Percentiles rank a stretch among this genome's conserved stretches.
These are phyloP conservation scores for Myiagra hebetior DNA, from an alignment of 2,113 vertebrate genomes.

Conservation along the genomic window DNA sequence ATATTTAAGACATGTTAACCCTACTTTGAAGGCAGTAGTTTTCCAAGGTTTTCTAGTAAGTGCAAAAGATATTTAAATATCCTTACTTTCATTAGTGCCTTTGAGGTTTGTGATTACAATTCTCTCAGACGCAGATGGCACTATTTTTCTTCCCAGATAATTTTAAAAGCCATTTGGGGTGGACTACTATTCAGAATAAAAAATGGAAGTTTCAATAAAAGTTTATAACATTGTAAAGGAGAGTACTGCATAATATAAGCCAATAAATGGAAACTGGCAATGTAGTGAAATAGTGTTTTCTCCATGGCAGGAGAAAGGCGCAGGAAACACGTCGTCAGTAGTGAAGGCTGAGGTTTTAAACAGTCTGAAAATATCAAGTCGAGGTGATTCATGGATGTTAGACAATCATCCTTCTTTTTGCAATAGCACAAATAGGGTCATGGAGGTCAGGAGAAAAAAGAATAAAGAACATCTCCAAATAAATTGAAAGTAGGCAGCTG, in stretches of 20 bases:
- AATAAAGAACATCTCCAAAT: constrained; percentile 2
- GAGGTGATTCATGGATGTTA: not conserved
- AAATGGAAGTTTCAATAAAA: not conserved
- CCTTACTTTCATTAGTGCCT: not conserved
- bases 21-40: not conserved
- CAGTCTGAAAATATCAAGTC: not conserved
- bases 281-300: not conserved
- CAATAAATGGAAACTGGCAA: not conserved
- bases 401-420: not conserved
- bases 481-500: constrained; percentile 11
- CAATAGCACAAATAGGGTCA: constrained; percentile 8
- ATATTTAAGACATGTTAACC: not conserved
- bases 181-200: not conserved
- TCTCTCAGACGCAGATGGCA: not conserved
- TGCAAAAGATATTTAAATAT: not conserved
- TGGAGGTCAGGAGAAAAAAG: not conserved
- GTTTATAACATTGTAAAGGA: not conserved
- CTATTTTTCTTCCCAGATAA: not conserved
- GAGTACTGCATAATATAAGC: not conserved
- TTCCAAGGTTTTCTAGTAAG: not conserved
- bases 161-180: not conserved
- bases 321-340: fast-evolving
- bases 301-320: not conserved
- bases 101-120: not conserved
- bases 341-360: not conserved